Percentiles rank a stretch among this genome's conserved stretches.
These are phyloP conservation scores for Pseudomyrmex concolor DNA, from an alignment of 1,140 invertebrate genomes.

Conservation along the genomic window DNA sequence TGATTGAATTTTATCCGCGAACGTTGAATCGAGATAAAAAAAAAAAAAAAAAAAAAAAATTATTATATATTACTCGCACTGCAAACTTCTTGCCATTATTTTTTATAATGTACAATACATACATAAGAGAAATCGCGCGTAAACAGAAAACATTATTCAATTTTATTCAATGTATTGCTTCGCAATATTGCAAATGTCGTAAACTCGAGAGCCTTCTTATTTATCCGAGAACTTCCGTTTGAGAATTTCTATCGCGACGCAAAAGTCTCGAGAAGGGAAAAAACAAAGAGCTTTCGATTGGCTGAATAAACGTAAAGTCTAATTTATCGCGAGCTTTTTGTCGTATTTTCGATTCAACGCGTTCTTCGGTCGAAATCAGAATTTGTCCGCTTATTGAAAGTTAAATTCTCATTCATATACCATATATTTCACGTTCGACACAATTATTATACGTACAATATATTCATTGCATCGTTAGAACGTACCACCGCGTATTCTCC, in stretches of 20 bases:
- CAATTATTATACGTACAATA: background rate
- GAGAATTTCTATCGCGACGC: slow-evolving; percentile 6
- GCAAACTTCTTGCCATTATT: background rate
- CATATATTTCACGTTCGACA: too few species aligned
- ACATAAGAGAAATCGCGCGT: too few species aligned
- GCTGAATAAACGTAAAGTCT: slow-evolving; percentile 33
- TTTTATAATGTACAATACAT: background rate
- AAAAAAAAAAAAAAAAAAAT: too few species aligned
- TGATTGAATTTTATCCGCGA: background rate
- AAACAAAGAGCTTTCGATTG: background rate
- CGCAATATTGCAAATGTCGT: background rate
- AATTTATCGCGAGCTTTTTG: background rate
- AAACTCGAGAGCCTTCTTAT: background rate
- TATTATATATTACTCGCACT: background rate
- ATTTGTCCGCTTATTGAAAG: too few species aligned
- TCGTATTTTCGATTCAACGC: background rate
- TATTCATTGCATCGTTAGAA: slow-evolving; percentile 1
- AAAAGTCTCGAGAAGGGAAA: background rate
- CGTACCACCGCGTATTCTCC: too few species aligned
- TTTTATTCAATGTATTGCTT: background rate
- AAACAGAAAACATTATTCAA: too few species aligned
- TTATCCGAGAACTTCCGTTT: background rate
- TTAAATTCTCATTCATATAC: too few species aligned
- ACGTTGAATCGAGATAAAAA: background rate
- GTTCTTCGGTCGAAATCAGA: too few species aligned